These are phyloP conservation scores for Halcyon badia DNA, from an alignment of 2,797 vertebrate genomes.

Conservation along the genomic window DNA sequence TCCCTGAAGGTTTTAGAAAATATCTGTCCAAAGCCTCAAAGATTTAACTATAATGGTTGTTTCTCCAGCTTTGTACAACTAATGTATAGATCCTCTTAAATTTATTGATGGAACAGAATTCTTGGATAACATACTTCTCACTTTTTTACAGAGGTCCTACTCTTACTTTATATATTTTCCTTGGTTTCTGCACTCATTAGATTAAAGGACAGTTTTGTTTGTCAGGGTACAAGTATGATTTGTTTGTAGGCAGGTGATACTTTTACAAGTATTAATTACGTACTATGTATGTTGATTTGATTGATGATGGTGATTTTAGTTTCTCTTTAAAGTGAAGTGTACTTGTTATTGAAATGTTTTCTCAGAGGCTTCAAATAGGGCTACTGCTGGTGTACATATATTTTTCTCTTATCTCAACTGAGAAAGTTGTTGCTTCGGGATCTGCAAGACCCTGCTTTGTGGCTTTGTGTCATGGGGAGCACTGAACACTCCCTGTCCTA, in stretches of 20 bases:
- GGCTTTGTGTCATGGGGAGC: not conserved
- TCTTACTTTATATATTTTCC: not conserved
- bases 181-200: not conserved
- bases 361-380: not conserved
- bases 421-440: not conserved
- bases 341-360: not conserved
- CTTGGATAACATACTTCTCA: not conserved
- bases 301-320: not conserved
- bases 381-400: not conserved
- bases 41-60: not conserved
- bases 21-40: not conserved
- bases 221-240: not conserved
- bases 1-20: not conserved
- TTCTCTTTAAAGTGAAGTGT: constrained; percentile 14
- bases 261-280: not conserved
- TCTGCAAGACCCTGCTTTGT: not conserved
- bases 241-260: not conserved
- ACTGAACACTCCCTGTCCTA: not conserved
- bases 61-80: not conserved
- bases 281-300: not conserved
- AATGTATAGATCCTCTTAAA: not conserved
- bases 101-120: not conserved
- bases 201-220: not conserved
- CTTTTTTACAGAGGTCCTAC: not conserved
- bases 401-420: not conserved